These are phyloP conservation scores for Ranitomeya variabilis DNA, from an alignment of 2,113 vertebrate genomes.

Conservation along the genomic window DNA sequence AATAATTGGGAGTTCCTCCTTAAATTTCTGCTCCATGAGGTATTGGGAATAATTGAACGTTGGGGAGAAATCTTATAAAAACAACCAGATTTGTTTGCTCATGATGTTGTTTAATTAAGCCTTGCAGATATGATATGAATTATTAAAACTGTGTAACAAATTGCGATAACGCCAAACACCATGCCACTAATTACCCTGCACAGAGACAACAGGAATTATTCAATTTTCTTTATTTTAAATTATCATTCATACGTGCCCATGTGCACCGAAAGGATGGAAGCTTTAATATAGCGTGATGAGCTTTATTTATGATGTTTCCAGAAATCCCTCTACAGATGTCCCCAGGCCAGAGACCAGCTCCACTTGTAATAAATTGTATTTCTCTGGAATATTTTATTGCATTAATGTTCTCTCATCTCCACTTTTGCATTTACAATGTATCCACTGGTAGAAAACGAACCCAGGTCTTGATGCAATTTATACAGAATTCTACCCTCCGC, in stretches of 20 bases:
- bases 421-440: not conserved
- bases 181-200: slow-evolving; percentile 22
- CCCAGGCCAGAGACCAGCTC: not conserved
- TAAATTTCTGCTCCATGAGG: slow-evolving; percentile 10
- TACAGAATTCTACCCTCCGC: not conserved
- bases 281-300: slow-evolving; percentile 14
- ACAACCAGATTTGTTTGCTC: slow-evolving; percentile 29
- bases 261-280: not conserved
- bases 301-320: slow-evolving; percentile 29
- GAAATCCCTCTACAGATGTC: not conserved
- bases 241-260: not conserved
- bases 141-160: slow-evolving; percentile 16
- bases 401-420: not conserved
- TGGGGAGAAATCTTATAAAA: not conserved
- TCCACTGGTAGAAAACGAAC: not conserved
- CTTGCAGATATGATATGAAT: slow-evolving; percentile 31
- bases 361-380: slow-evolving; percentile 15
- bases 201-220: slow-evolving; percentile 14
- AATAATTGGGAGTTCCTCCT: not conserved
- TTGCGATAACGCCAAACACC: not conserved
- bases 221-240: slow-evolving; percentile 34
- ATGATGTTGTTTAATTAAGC: slow-evolving; percentile 29
- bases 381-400: slow-evolving; percentile 1
- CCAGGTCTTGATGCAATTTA: not conserved
- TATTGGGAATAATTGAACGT: not conserved